A percentile compares a stretch with the other conserved stretches of the same genome.
phyloP scores from a whole-genome alignment of 2,888 invertebrate genomes.

The Amiota communis region DNA sequence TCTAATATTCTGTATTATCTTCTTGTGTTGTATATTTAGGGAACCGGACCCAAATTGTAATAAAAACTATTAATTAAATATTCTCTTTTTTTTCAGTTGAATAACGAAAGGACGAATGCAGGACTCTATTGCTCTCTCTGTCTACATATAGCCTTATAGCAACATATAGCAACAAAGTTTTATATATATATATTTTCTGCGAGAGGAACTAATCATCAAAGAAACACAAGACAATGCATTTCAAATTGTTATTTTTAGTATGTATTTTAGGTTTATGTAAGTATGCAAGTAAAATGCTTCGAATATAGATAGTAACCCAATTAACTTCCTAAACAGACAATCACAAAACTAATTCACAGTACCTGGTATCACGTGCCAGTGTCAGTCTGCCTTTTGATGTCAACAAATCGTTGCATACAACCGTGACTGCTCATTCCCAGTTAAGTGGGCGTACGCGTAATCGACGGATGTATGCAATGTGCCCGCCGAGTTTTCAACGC shows the following conservation, averaged over 20 bases:
- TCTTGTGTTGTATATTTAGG: no score
- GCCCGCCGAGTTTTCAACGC: constrained; percentile 80
- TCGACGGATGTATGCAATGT: constrained; percentile 74
- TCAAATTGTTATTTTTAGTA: constrained; percentile 64
- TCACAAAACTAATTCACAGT: constrained; percentile 47
- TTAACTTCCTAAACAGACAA: constrained; percentile 41
- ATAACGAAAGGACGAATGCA: no score
- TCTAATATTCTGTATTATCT: no score
- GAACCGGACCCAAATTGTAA: no score
- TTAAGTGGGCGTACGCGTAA: constrained; percentile 46
- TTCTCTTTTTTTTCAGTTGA: no score
- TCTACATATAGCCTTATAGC: no score
- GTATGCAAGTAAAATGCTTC: constrained; percentile 39
- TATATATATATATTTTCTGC: no score
- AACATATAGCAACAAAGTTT: no score
- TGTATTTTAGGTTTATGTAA: constrained; percentile 65
- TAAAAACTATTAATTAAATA: no score
- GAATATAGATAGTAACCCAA: no score
- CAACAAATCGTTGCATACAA: constrained; percentile 31
- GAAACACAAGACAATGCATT: constrained; percentile 37
- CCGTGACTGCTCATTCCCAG: constrained; percentile 24
- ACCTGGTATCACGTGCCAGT: constrained; percentile 51
- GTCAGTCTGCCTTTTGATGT: constrained; percentile 50
- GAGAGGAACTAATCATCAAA: no score
- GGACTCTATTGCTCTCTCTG: no score